A percentile compares a stretch with the other conserved stretches of the same genome.
These are phyloP conservation scores for Aleiodes alternator DNA, from an alignment of 2,888 invertebrate genomes.

Conservation along the genomic window DNA sequence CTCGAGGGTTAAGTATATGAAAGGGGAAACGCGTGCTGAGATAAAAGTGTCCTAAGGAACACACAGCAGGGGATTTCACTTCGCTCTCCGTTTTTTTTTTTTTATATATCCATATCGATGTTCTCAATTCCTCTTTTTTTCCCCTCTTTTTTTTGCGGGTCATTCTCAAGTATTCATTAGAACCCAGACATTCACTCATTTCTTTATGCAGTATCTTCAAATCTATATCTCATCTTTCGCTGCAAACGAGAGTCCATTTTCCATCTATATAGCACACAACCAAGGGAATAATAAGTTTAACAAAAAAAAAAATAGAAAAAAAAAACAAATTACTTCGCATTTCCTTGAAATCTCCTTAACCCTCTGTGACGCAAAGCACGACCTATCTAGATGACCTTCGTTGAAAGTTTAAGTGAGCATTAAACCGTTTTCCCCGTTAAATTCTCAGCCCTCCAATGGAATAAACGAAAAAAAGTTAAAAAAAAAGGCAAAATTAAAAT, in stretches of 20 bases:
- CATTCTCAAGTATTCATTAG: too few species aligned
- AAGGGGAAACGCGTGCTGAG: slow-evolving; percentile 33
- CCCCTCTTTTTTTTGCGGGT: neutral
- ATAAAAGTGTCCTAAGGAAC: slow-evolving; percentile 30
- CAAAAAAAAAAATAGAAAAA: too few species aligned
- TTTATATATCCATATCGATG: slow-evolving; percentile 10
- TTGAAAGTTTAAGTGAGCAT: slow-evolving; percentile 33
- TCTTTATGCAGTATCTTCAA: too few species aligned
- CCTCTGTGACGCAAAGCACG: slow-evolving; percentile 16
- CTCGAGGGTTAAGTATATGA: slow-evolving; percentile 29
- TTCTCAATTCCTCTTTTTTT: neutral
- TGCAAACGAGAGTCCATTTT: too few species aligned
- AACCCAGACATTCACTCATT: too few species aligned
- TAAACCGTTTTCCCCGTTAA: slow-evolving; percentile 38
- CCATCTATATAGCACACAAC: too few species aligned
- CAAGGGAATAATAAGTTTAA: too few species aligned
- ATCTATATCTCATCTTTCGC: too few species aligned
- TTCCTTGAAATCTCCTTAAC: neutral
- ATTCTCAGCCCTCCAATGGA: neutral
- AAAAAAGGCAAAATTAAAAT: neutral
- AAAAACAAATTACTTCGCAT: too few species aligned
- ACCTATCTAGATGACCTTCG: slow-evolving; percentile 37
- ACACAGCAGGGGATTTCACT: slow-evolving; percentile 24
- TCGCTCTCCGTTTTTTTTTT: slow-evolving; percentile 9
- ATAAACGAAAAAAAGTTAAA: too few species aligned